Evolutionary conservation across 2,113 vertebrate species (phyloP), one percentile per base, ranked within the genome.

Genomic region (Vulpes vulpes): DNA sequence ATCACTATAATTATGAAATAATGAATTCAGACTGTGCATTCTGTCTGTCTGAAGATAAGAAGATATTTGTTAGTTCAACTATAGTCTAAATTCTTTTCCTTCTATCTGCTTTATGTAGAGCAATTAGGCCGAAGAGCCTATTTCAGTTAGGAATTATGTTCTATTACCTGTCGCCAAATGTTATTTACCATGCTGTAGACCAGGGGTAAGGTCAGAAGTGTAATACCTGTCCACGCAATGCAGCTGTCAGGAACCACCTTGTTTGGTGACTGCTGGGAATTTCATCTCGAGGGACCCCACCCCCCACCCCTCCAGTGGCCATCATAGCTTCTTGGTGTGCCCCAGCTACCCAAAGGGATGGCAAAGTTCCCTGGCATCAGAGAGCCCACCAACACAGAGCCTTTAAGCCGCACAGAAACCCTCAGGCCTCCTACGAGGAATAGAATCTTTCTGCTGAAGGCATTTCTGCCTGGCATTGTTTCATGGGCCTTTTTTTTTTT

Each of bases 1-100:
- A 25, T 67, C 57, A 92, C 38, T 69, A 71, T 53, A 65, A 73
- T 67, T 92, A 53, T 73, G 84, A 87, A 95, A 76, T 91, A 82
- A 89, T 53, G 38, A 69, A 53, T 73, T 49, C 64, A 43, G 43
- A 89, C 67, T 81, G 2, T 57, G 20, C 43, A 16, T 57, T 79
- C 22, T 83, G 0, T 51, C 27, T 65, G 43, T 86, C 53, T 43
- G 23, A 81, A 27, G 80, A 69, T 59, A 67, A 16, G 38, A 71
- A 88, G 6, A 10, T n/a, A 87, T 15, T 51, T 49, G 32, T 55
- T 79, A 69, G 1, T 11, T 89, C 59, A 73, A 55, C 25, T 65
- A 8, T 55, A 49, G 7, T 57, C 6, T 86, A 86, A 78, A 94
- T 78, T 76, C 7, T 80, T 43, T 49, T 16, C 30, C 30, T 81